These are phyloP conservation scores for Macropus fuliginosus DNA, from an alignment of 2,797 vertebrate species.

Conservation along the genomic window DNA sequence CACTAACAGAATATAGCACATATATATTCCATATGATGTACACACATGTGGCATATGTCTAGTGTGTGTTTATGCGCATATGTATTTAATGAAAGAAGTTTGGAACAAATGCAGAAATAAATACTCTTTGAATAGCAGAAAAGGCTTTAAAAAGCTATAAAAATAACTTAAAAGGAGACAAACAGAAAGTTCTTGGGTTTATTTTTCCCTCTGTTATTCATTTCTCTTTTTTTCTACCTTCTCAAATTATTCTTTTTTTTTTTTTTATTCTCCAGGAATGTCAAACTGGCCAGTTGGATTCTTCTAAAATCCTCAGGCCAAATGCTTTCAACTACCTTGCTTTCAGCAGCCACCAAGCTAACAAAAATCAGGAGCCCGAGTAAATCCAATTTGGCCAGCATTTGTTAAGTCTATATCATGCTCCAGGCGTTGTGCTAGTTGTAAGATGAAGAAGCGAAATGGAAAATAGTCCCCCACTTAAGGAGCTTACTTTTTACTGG, in stretches of 20 bases:
- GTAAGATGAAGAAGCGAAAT: not conserved
- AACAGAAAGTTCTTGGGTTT: not conserved
- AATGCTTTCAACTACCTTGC: conserved; percentile 3
- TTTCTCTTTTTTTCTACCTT: not conserved
- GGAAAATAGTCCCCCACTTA: not conserved
- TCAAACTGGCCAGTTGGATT: conserved; percentile 20
- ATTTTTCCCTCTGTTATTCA: not conserved
- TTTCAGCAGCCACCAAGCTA: conserved; percentile 25
- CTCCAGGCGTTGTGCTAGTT: not conserved
- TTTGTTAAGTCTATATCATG: not conserved
- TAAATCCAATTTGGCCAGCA: not conserved
- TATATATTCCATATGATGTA: not conserved
- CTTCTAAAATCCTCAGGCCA: not conserved
- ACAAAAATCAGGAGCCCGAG: not conserved
- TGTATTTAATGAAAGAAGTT: not conserved
- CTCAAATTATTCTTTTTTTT: not conserved
- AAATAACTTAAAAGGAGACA: not conserved
- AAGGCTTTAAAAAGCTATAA: not conserved
- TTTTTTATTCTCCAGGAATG: not conserved
- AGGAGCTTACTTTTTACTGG: not conserved
- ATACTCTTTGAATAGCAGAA: not conserved
- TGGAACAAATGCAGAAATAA: not conserved
- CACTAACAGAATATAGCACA: not conserved
- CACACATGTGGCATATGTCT: not conserved
- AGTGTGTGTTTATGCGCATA: not conserved